Evolutionary conservation across 1,140 invertebrate species (phyloP).

Genomic region (Drosophila pseudoananassae): DNA sequence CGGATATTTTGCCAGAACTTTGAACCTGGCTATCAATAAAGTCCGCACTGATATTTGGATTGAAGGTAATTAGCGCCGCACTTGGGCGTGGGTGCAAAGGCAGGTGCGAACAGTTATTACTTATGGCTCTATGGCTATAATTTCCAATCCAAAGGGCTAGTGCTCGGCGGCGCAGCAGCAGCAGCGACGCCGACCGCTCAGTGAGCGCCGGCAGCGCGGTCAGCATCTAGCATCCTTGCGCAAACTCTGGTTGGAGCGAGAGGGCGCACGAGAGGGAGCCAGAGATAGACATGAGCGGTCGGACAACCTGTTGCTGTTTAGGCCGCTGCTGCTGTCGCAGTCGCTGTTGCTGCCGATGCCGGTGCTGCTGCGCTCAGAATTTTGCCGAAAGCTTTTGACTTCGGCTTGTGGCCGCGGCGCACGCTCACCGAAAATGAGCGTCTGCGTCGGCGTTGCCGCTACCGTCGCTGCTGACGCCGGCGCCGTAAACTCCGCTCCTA

Average conservation of each 20-base stretch:
- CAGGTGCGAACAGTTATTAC: slow-evolving; percentile 5
- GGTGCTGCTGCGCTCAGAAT: slow-evolving; percentile 34
- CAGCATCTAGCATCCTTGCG: slow-evolving; percentile 52
- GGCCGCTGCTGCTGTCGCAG: slow-evolving; percentile 2
- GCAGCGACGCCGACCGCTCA: background rate
- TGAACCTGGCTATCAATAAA: slow-evolving; percentile 52
- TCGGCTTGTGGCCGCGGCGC: slow-evolving; percentile 25
- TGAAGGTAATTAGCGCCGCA: slow-evolving; percentile 43
- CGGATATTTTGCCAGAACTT: slow-evolving; percentile 54
- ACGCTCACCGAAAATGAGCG: slow-evolving; percentile 51
- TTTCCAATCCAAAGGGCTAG: slow-evolving; percentile 48
- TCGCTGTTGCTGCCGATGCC: background rate
- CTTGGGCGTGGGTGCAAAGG: slow-evolving; percentile 65
- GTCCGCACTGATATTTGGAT: slow-evolving; percentile 19
- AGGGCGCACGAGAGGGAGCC: slow-evolving; percentile 14
- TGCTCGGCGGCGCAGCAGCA: background rate
- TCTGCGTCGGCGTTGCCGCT: slow-evolving; percentile 20
- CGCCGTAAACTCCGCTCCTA: slow-evolving; percentile 16
- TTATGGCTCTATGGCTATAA: slow-evolving; percentile 13
- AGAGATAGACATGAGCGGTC: slow-evolving; percentile 13
- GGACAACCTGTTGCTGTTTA: slow-evolving; percentile 47
- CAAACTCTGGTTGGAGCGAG: slow-evolving; percentile 20
- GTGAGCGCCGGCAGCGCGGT: background rate
- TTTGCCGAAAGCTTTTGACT: slow-evolving; percentile 40
- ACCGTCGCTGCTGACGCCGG: slow-evolving; percentile 17